Base-by-base conservation (phyloP, 2,888 invertebrate species). In the Thereva nobilitata region DNA sequence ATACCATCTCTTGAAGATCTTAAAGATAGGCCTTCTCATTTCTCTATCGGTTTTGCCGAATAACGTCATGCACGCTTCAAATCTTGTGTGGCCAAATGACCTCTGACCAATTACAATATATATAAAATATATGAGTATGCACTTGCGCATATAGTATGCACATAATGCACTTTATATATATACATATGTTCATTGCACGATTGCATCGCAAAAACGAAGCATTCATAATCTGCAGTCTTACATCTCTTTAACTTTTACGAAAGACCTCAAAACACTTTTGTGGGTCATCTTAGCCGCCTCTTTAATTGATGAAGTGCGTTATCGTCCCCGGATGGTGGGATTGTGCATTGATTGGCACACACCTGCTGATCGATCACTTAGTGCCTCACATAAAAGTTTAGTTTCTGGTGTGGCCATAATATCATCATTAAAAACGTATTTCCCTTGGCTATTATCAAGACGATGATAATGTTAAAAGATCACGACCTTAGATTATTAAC, bases 71-170 rank as follows among this genome's bases (percentile, higher is more conserved):
- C 59, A 59, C 47, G 59, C 59, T 59, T 59, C 59, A 59, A 59
- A 59, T 47, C 59, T 59, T 59, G 59, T 59, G 59, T 59, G 59
- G 59, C 59, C 59, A 59, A 59, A 59, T 59, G 47, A 59, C 59
- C 59, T 47, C 42, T 59, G 59, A 59, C 59, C 59, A 12, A 10
- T 23, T 23, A 23, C 23, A 23, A 23, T 23, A 23, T 23, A 23
- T 23, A 23, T 23, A 2, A 23, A 23, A 23, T 23, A 23, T 23
- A 23, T 23, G 23, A 23, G 23, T n/a, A n/a, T n/a, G n/a, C 23
- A 23, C 23, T 23, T 23, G 23, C 23, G 23, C 23, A 23, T 23
- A 23, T 23, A 23, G 1, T 23, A 23, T 23, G 23, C 23, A 23
- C 23, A 23, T 23, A 23, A 23, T 23, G 23, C 23, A 23, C 23